Evolutionary conservation across 2,888 invertebrate genomes (phyloP).

Genomic region (Mantis religiosa): DNA sequence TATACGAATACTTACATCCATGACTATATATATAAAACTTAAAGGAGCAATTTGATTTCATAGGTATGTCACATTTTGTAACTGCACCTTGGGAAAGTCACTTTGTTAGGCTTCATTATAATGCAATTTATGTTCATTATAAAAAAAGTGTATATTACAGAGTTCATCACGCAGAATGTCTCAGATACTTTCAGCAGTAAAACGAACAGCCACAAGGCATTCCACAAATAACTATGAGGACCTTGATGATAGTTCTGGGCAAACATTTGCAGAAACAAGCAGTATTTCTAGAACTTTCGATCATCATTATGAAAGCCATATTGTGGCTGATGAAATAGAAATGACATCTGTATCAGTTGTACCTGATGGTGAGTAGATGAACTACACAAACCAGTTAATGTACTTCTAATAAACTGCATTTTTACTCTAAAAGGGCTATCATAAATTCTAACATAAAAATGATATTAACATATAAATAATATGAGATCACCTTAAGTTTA

Average conservation of each 20-base stretch:
- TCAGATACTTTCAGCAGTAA: conserved; percentile 23
- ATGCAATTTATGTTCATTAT: neutral
- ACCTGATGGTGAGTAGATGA: conserved; percentile 61
- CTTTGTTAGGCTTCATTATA: no score
- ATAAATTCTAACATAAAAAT: no score
- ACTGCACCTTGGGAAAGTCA: no score
- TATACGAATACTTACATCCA: no score
- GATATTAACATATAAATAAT: neutral
- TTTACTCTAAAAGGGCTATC: no score
- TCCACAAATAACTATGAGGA: conserved; percentile 27
- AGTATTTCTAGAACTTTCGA: neutral
- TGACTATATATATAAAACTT: no score
- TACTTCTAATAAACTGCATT: no score
- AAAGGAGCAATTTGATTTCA: no score
- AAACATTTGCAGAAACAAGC: neutral
- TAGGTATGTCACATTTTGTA: no score
- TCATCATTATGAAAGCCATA: conserved; percentile 19
- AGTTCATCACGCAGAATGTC: neutral
- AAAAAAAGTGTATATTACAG: neutral
- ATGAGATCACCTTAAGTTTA: no score
- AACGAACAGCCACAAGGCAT: conserved; percentile 10
- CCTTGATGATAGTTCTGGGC: conserved; percentile 18
- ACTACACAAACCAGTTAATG: neutral
- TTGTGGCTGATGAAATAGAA: conserved; percentile 51
- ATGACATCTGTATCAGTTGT: conserved; percentile 76